These are phyloP conservation scores for Crocuta crocuta DNA, from an alignment of 2,113 vertebrate genomes.

Conservation along the genomic window DNA sequence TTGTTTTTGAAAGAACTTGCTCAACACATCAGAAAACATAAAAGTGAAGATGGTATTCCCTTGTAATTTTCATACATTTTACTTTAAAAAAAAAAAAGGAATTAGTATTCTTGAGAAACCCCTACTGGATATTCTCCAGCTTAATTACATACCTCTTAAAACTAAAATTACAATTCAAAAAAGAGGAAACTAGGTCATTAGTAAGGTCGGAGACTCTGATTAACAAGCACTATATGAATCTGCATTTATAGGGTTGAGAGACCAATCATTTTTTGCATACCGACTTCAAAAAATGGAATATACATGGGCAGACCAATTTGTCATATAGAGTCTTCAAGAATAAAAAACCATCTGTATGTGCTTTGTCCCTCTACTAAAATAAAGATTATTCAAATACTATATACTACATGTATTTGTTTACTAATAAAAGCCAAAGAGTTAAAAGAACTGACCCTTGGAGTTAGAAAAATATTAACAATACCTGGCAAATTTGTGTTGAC, in stretches of 20 bases:
- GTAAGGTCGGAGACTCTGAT: background rate
- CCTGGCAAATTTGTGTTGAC: slow-evolving; percentile 99
- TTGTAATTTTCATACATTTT: background rate
- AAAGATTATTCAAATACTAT: background rate
- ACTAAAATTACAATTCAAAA: background rate
- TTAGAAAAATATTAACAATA: slow-evolving; percentile 80
- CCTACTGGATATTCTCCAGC: background rate
- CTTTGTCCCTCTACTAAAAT: background rate
- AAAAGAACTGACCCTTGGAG: background rate
- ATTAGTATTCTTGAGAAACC: background rate
- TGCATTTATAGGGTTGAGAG: background rate
- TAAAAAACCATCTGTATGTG: background rate
- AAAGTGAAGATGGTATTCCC: background rate
- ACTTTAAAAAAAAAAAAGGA: background rate
- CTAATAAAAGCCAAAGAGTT: background rate
- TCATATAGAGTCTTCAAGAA: background rate
- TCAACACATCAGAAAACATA: background rate
- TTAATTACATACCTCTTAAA: slow-evolving; percentile 19
- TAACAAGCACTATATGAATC: background rate
- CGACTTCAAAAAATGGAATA: background rate
- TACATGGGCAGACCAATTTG: background rate
- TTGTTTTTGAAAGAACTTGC: slow-evolving; percentile 15
- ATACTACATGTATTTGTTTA: background rate
- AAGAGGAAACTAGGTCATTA: background rate
- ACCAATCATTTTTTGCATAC: slow-evolving; percentile 19